Evolutionary conservation across 2,797 vertebrate species (phyloP).

Genomic region (Oryzias sinensis): DNA sequence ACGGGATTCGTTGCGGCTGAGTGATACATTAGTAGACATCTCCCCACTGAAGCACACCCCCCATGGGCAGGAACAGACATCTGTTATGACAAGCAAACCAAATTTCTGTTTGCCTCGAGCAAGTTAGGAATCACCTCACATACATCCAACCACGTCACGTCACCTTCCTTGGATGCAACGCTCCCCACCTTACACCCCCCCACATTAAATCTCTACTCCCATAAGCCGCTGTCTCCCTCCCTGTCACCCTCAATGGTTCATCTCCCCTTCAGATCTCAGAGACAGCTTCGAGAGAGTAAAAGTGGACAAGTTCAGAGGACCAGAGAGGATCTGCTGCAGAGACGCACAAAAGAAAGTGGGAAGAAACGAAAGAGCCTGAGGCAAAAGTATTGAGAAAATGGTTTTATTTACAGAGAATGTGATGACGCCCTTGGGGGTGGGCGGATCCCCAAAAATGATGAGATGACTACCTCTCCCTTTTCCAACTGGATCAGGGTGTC

Average conservation of each 20-base stretch:
- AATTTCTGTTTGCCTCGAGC: constrained; percentile 55
- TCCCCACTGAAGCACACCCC: constrained; percentile 43
- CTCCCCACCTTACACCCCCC: constrained; percentile 14
- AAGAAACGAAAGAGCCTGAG: constrained; percentile 46
- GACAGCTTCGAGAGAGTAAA: constrained; percentile 27
- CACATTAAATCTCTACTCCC: constrained; percentile 1
- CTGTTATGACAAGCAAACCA: constrained; percentile 66
- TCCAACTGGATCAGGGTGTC: constrained; percentile 43
- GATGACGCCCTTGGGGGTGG: constrained; percentile 53
- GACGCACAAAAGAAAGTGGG: constrained; percentile 18
- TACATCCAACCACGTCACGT: not conserved
- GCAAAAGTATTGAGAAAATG: constrained; percentile 66
- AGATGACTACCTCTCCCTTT: constrained; percentile 54
- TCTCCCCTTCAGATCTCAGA: constrained; percentile 35
- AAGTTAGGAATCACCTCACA: constrained; percentile 57
- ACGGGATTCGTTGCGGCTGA: constrained; percentile 58
- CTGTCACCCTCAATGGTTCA: constrained; percentile 50
- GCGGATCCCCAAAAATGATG: constrained; percentile 48
- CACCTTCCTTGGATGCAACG: constrained; percentile 34
- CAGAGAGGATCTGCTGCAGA: constrained; percentile 16
- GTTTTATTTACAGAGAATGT: constrained; percentile 66
- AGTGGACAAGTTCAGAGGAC: constrained; percentile 27
- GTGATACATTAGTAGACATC: constrained; percentile 68
- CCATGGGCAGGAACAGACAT: constrained; percentile 42
- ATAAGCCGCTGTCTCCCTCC: constrained; percentile 22